Evolutionary conservation across 1,140 invertebrate genomes (phyloP).

Genomic region (Saxidomus purpurata): DNA sequence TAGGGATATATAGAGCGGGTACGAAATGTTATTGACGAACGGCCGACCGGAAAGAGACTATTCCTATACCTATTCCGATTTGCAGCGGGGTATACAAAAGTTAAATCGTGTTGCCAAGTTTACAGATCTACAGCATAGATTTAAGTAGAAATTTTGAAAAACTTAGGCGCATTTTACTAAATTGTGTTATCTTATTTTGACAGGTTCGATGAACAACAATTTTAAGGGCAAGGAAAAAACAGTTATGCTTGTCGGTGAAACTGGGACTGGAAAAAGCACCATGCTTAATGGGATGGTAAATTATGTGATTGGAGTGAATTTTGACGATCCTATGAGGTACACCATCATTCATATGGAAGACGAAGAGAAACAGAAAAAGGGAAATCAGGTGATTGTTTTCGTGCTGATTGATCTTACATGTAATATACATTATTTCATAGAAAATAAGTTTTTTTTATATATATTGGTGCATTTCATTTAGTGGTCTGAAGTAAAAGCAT

Average conservation of each 20-base stretch:
- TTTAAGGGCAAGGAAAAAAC: slow-evolving; percentile 8
- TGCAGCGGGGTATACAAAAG: no score
- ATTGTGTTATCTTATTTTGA: no score
- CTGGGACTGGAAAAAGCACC: slow-evolving; percentile 35
- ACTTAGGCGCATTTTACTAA: no score
- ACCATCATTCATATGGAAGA: slow-evolving; percentile 36
- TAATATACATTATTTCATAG: background rate
- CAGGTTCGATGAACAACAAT: background rate
- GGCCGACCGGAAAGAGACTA: no score
- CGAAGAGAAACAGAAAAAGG: slow-evolving; percentile 1
- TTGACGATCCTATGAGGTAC: slow-evolving; percentile 53
- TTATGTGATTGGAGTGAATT: slow-evolving; percentile 58
- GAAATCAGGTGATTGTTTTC: slow-evolving; percentile 52
- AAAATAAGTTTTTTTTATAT: background rate
- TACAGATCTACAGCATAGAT: no score
- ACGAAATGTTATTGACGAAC: no score
- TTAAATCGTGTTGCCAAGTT: no score
- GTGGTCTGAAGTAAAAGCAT: no score
- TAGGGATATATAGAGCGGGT: no score
- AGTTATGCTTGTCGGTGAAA: slow-evolving; percentile 27
- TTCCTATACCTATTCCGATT: no score
- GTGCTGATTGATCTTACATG: background rate
- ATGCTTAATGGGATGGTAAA: slow-evolving; percentile 45
- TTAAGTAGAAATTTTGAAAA: no score
- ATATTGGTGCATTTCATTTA: no score